phyloP scores from a whole-genome alignment of 2,888 invertebrate genomes.

The Cephus pygmeus region DNA sequence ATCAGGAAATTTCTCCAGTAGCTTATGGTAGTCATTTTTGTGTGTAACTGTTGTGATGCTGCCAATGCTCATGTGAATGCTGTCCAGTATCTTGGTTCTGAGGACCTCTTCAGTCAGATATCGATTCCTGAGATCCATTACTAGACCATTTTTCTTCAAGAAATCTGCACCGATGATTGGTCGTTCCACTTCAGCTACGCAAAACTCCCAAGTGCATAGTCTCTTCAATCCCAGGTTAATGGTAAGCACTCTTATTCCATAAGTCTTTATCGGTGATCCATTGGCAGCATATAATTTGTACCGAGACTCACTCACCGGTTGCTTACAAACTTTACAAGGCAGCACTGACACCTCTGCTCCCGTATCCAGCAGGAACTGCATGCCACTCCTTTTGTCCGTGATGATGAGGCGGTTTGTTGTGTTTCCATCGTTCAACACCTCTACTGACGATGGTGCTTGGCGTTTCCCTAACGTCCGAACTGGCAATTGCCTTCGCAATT shows the following conservation, averaged over 20 bases:
- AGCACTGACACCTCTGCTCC: conserved; percentile 22
- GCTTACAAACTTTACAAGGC: neutral
- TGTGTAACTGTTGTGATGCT: too few relatives aligned
- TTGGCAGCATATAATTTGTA: conserved; percentile 20
- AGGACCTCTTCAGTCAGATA: too few relatives aligned
- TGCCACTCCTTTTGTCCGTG: conserved; percentile 7
- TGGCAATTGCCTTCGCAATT: too few relatives aligned
- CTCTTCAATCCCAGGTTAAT: conserved; percentile 24
- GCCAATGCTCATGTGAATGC: too few relatives aligned
- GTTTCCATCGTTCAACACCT: too few relatives aligned
- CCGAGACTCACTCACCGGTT: neutral
- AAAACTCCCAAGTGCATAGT: conserved; percentile 24
- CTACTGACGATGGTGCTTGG: too few relatives aligned
- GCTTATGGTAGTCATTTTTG: neutral
- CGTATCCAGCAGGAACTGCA: conserved; percentile 16
- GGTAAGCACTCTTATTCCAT: conserved; percentile 16
- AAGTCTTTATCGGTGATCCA: conserved; percentile 21
- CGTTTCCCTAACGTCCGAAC: too few relatives aligned
- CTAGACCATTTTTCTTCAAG: neutral
- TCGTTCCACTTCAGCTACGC: conserved; percentile 20
- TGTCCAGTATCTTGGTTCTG: too few relatives aligned
- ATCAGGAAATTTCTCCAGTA: conserved; percentile 9
- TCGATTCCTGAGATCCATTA: conserved; percentile 12
- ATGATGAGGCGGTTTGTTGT: conserved; percentile 17
- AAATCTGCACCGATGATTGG: conserved; percentile 15